Conservation (phyloP, 2,888 invertebrate genomes). For the Choreutis nemorana region DNA sequence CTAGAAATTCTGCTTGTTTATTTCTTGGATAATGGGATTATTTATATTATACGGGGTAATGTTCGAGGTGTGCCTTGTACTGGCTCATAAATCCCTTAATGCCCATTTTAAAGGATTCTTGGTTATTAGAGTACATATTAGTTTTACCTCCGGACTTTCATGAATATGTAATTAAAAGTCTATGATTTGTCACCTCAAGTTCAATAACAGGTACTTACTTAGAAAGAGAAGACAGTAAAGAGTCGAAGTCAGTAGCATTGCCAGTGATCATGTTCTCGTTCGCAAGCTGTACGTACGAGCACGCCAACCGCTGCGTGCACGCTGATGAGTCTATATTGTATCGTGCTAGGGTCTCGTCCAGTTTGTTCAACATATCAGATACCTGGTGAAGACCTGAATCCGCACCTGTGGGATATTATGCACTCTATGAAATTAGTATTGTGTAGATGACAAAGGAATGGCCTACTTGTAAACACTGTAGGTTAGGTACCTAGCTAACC, state of each 20-base stretch:
- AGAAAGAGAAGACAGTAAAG: slow-evolving; percentile 67
- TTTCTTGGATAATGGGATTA: too few relatives aligned
- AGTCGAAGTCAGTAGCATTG: slow-evolving; percentile 70
- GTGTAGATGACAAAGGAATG: not conserved
- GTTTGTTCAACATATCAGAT: slow-evolving; percentile 69
- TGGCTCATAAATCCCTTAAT: too few relatives aligned
- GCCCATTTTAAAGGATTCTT: too few relatives aligned
- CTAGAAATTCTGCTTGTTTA: too few relatives aligned
- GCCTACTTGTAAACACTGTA: not conserved
- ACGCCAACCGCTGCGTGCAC: slow-evolving; percentile 75
- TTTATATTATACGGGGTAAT: too few relatives aligned
- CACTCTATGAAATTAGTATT: not conserved
- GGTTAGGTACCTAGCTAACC: too few relatives aligned
- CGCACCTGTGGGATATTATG: slow-evolving; percentile 42
- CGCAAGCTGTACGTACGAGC: slow-evolving; percentile 76
- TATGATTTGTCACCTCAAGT: not conserved
- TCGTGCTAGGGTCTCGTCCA: slow-evolving; percentile 72
- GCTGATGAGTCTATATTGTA: slow-evolving; percentile 77
- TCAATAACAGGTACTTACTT: slow-evolving; percentile 50
- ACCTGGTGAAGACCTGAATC: slow-evolving; percentile 67
- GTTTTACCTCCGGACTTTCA: too few relatives aligned
- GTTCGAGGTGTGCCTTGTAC: too few relatives aligned
- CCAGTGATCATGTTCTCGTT: slow-evolving; percentile 70
- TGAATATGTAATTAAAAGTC: not conserved
- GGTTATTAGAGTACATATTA: too few relatives aligned